A percentile compares a stretch with the other conserved stretches of the same genome.
Conservation (phyloP, 1,140 invertebrate genomes). For the Drosophila tsacasi region DNA sequence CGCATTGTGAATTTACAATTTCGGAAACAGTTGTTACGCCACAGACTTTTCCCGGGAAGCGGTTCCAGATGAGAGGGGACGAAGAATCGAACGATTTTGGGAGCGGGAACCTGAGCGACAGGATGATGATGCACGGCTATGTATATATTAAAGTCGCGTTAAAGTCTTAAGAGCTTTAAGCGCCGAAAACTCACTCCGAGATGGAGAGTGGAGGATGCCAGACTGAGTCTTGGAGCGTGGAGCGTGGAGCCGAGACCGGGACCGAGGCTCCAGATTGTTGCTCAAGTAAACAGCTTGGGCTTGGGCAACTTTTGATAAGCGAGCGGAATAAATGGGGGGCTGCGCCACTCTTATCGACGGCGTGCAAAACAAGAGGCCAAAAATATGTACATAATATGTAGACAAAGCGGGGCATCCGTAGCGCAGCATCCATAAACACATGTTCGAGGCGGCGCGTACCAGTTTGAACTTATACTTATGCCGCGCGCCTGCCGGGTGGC, state of each 20-base stretch:
- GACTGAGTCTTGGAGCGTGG: constrained; percentile 34
- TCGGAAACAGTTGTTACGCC: constrained; percentile 35
- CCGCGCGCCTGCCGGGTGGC: constrained; percentile 29
- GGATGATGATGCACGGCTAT: constrained; percentile 42
- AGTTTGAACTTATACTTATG: constrained; percentile 70
- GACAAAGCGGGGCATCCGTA: constrained; percentile 51
- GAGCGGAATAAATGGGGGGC: constrained; percentile 12
- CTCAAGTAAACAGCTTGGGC: constrained; percentile 79
- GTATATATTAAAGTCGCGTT: constrained; percentile 76
- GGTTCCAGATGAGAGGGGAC: background rate
- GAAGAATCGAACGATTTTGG: background rate
- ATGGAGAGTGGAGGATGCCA: constrained; percentile 15
- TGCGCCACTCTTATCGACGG: constrained; percentile 58
- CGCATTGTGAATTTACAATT: constrained; percentile 75
- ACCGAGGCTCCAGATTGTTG: constrained; percentile 71
- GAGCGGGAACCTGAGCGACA: constrained; percentile 10
- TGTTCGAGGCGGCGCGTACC: constrained; percentile 70
- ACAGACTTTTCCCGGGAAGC: constrained; percentile 10
- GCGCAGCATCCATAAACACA: constrained; percentile 66
- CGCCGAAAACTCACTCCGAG: constrained; percentile 15
- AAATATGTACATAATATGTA: constrained; percentile 81
- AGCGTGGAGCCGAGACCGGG: background rate
- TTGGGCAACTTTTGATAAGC: constrained; percentile 78
- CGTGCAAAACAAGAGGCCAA: constrained; percentile 81
- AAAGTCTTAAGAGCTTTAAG: constrained; percentile 73